Evolutionary conservation across 2,888 invertebrate genomes (phyloP), one percentile per base, ranked within the genome.

Genomic region (Brenthis daphne): DNA sequence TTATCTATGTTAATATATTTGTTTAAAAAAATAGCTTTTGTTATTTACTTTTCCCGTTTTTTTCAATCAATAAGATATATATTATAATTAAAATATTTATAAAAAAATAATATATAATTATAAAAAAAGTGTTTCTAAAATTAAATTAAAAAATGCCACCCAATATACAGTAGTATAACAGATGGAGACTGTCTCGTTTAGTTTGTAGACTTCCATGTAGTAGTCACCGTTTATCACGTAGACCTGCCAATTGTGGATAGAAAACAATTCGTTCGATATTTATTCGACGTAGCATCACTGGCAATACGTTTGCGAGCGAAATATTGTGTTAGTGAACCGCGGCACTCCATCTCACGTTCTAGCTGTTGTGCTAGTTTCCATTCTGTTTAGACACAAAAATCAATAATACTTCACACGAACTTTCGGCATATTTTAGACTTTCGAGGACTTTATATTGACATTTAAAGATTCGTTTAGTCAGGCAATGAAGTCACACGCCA

Each of bases 351-450:
- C 65, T 65, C 70, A 68, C 68, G 65, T 71, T 63, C 67, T 68
- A 60, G 66, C 68, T 53, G 64, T 61, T 70, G 70, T 64, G 58
- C 69, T 66, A 69, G 58, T 69, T 71, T 63, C 65, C 61, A 43
- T 68, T 66, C 68, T 66, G 71, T 71, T 71, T 71, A 71, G 69
- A 71, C 71, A 66, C 65, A 65, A 71, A 71, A 71, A 71, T 71
- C 69, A 69, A 71, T 69, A 71, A 55, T 47, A 69, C 55, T 66
- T 66, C 58, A 66, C 66, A 60, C 71, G 68, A 69, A 61, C 20
- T 54, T 61, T 48, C 61, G 56, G 48, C 65, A 50, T 24, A 63
- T 54, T 63, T 54, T 53, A 63, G 24, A 51, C 43, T 63, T 63
- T 53, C 53, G 20, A 53, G 20, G 24, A 37, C 33, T 53, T 63